Evolutionary conservation across 2,797 vertebrate genomes (phyloP), one percentile per base, ranked within the genome.

Genomic region (Enoplosus armatus): DNA sequence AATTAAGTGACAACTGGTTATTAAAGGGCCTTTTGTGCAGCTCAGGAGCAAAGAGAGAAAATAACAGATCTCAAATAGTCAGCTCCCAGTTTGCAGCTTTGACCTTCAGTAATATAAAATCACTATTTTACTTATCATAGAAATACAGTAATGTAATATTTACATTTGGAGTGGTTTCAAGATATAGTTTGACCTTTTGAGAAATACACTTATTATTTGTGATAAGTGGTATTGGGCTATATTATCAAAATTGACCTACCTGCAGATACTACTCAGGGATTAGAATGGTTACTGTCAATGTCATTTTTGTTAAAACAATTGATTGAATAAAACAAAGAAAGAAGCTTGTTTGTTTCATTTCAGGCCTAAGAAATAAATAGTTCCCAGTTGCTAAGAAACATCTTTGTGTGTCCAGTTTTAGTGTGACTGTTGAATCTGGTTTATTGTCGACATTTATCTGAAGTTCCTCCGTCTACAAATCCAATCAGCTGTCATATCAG

Each of bases 1-100:
- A 86, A 81, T 89, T 81, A 91, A 70, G 55, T 68, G 76, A 77
- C 47, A 77, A 55, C 65, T 63, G 80, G 56, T 73, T 85, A 75
- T 80, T 73, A 79, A 82, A 66, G 65, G 26, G 60, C 8, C 55
- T 73, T 72, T 56, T 72, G 65, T 75, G 55, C 45, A 37, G 66
- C 61, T 85, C 76, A 43, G 75, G 60, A 62, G 71, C 54, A 58
- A 61, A 47, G 56, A 61, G 26, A 82, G 59, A 64, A 77, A 75
- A 74, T 62, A 72, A 69, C 27, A 26, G 45, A 8, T 48, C 8
- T 48, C 43, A 20, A 20, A 45, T 45, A 20, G 43, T 18, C 43
- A 45, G 43, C 16, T 18, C 7, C n/a, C 16, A 33, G n/a, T n/a
- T n/a, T n/a, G n/a, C n/a, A n/a, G n/a, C n/a, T n/a, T n/a, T n/a